phyloP scores from a whole-genome alignment of 1,140 invertebrate species.

The Helicoverpa armigera region DNA sequence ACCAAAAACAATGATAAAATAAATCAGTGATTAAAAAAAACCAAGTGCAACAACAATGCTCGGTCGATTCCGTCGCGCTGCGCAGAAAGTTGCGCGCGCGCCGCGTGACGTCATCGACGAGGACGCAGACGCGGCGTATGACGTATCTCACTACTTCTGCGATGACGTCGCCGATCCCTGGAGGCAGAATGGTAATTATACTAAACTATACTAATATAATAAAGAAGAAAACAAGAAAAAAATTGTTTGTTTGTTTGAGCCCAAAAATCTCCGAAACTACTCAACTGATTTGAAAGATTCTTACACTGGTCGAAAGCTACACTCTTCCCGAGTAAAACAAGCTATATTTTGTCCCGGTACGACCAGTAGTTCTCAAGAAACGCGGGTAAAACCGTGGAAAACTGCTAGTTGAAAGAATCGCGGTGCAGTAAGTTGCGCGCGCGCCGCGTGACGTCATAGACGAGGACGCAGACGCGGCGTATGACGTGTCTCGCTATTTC shows the following conservation, averaged over 20 bases:
- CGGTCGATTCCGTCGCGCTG: slow-evolving; percentile 31
- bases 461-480: slow-evolving; percentile 86
- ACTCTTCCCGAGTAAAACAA: too few relatives aligned
- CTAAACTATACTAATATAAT: too few relatives aligned
- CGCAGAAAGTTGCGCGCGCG: slow-evolving; percentile 18
- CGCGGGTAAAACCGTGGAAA: too few relatives aligned
- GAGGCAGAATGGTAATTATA: slow-evolving; percentile 58
- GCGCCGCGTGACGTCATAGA: background rate
- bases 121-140: slow-evolving; percentile 88
- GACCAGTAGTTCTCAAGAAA: too few relatives aligned
- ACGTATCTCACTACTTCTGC: slow-evolving; percentile 90
- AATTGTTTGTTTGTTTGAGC: too few relatives aligned
- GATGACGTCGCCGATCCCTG: slow-evolving; percentile 87
- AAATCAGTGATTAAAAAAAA: background rate
- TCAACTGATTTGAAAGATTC: too few relatives aligned
- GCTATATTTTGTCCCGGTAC: too few relatives aligned
- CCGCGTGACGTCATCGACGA: slow-evolving; percentile 14
- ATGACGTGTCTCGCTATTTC: slow-evolving; percentile 90
- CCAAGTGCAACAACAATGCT: background rate
- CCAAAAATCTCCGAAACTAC: too few relatives aligned
- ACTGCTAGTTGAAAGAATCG: background rate
- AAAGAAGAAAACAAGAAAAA: too few relatives aligned
- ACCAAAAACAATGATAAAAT: background rate
- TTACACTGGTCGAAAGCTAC: too few relatives aligned
- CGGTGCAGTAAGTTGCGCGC: slow-evolving; percentile 14